Evolutionary conservation across 2,113 vertebrate species (phyloP).

Genomic region (Amblyopsis rosae): DNA sequence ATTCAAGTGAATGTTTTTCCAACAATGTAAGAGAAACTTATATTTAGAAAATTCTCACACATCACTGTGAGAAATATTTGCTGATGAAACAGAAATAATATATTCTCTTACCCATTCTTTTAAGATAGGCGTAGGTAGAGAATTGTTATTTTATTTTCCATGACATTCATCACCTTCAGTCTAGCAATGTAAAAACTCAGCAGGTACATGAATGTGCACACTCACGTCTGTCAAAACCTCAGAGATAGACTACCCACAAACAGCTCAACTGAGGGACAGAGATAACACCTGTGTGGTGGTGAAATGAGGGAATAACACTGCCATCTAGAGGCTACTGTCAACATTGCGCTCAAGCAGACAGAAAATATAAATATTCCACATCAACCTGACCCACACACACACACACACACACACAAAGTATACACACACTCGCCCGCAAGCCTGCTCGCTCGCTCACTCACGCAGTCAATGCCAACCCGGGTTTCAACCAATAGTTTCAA

Average conservation of each 20-base stretch:
- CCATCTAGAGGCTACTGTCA: constrained; percentile 63
- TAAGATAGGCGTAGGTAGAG: constrained; percentile 22
- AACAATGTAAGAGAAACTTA: not conserved
- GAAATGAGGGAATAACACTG: constrained; percentile 65
- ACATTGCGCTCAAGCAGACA: constrained; percentile 5
- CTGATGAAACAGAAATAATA: constrained; percentile 18
- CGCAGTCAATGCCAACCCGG: constrained; percentile 35
- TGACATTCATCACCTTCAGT: constrained; percentile 23
- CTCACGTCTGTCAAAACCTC: constrained; percentile 18
- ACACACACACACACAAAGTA: not conserved
- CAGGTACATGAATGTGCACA: constrained; percentile 12
- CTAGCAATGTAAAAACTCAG: constrained; percentile 21
- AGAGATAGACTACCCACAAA: constrained; percentile 2
- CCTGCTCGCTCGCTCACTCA: constrained; percentile 26
- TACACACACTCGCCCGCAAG: constrained; percentile 17
- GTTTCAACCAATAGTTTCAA: constrained; percentile 16
- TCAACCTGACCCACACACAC: constrained; percentile 21
- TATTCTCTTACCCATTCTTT: constrained; percentile 18
- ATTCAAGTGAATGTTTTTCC: too few relatives aligned
- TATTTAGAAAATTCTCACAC: too few relatives aligned
- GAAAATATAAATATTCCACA: constrained; percentile 18
- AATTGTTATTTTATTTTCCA: constrained; percentile 25
- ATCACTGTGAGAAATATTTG: constrained; percentile 21
- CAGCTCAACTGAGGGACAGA: not conserved
- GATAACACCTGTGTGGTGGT: not conserved